Percentiles rank a stretch among this genome's conserved stretches.
Evolutionary conservation across 2,888 invertebrate species (phyloP).

Genomic region (Coelinius sp.): DNA sequence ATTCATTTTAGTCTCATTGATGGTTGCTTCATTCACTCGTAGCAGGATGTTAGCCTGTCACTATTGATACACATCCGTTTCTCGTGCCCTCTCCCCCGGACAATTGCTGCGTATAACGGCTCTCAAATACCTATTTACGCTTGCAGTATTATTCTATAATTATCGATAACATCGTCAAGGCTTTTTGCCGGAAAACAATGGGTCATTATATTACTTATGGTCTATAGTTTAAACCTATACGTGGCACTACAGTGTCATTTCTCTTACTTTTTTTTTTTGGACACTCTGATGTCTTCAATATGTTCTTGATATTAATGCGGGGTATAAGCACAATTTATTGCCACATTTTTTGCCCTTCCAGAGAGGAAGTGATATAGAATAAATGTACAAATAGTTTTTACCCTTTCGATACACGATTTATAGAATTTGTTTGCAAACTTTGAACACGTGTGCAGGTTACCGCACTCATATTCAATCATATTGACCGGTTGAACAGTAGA

Average conservation of each 20-base stretch:
- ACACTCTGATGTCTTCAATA: not conserved
- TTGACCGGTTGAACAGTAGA: not conserved
- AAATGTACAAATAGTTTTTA: not conserved
- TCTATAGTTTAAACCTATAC: not conserved
- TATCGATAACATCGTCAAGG: constrained; percentile 71
- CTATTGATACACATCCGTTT: constrained; percentile 64
- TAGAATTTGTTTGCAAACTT: not conserved
- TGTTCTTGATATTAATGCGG: not conserved
- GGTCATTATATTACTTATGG: constrained; percentile 61
- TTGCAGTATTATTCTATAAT: constrained; percentile 70
- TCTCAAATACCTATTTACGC: constrained; percentile 67
- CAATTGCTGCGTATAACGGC: constrained; percentile 38
- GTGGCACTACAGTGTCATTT: constrained; percentile 4
- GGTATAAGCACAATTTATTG: not conserved
- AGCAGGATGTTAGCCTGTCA: constrained; percentile 61
- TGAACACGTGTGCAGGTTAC: not conserved
- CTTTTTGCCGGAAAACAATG: constrained; percentile 69
- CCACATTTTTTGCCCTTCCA: too few relatives aligned
- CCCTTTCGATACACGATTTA: not conserved
- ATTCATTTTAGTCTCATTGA: constrained; percentile 47
- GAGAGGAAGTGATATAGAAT: too few relatives aligned
- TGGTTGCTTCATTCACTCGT: constrained; percentile 41
- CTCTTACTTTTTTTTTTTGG: not conserved
- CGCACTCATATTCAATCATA: not conserved
- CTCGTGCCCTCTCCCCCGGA: not conserved